A percentile compares a stretch with the other conserved stretches of the same genome.
Evolutionary conservation across 2,888 invertebrate species (phyloP).

Genomic region (Scaptomyza cyrtandrae): DNA sequence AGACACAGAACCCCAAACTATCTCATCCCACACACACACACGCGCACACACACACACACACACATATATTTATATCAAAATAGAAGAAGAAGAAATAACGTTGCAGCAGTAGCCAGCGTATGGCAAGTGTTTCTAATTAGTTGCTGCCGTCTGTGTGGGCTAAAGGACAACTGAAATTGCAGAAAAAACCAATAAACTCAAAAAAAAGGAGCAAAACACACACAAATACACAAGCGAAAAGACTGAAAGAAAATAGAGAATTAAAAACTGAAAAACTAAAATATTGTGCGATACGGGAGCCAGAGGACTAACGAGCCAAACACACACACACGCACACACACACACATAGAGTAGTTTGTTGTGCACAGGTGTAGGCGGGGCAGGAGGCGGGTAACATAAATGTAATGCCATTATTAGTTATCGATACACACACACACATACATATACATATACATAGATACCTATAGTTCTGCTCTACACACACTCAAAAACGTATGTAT

Average conservation of each 20-base stretch:
- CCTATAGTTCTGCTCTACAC: slow-evolving; percentile 1
- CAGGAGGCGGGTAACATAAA: slow-evolving; percentile 57
- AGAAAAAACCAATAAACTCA: slow-evolving; percentile 40
- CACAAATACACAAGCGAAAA: slow-evolving; percentile 33
- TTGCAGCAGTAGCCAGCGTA: slow-evolving; percentile 31
- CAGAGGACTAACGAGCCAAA: slow-evolving; percentile 48
- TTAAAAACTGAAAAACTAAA: slow-evolving; percentile 67
- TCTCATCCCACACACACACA: slow-evolving; percentile 5
- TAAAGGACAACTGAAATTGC: slow-evolving; percentile 52
- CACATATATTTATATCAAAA: background rate
- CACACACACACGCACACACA: slow-evolving; percentile 15
- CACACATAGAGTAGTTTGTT: slow-evolving; percentile 13
- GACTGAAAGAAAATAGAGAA: slow-evolving; percentile 22
- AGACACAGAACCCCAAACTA: slow-evolving; percentile 6
- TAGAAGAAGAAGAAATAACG: slow-evolving; percentile 1
- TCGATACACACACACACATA: slow-evolving; percentile 56
- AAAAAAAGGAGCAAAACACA: slow-evolving; percentile 2
- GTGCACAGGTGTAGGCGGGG: slow-evolving; percentile 7
- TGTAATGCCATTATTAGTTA: slow-evolving; percentile 79
- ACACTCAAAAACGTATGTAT: background rate
- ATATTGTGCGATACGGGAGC: slow-evolving; percentile 54
- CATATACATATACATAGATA: background rate
- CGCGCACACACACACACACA: slow-evolving; percentile 4
- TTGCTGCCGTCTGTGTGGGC: slow-evolving; percentile 57
- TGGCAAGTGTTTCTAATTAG: slow-evolving; percentile 74